Conservation (phyloP, 2,888 invertebrate genomes). For the Anticlea derivata region DNA sequence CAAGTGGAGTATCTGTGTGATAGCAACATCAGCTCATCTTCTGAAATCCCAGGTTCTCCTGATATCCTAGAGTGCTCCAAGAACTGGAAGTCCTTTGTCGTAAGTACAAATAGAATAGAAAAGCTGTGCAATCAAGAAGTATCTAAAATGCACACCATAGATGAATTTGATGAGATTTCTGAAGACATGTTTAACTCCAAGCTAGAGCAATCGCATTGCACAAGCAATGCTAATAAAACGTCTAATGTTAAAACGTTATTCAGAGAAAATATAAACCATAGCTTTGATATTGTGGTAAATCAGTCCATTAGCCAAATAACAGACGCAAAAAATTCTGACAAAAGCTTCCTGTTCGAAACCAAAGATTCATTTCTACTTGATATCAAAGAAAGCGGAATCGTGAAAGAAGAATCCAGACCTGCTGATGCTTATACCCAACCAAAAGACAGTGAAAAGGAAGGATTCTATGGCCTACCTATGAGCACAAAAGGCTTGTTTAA, state of each 20-base stretch:
- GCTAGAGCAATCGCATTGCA: constrained; percentile 48
- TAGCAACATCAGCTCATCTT: constrained; percentile 49
- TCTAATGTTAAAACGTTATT: constrained; percentile 39
- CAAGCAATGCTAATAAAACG: constrained; percentile 36
- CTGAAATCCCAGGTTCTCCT: constrained; percentile 60
- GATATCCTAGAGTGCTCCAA: constrained; percentile 50
- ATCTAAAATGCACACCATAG: constrained; percentile 30
- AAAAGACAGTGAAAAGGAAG: constrained; percentile 32
- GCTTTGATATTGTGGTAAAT: constrained; percentile 80
- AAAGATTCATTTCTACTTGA: constrained; percentile 73
- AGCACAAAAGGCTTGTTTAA: constrained; percentile 88
- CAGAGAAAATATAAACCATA: constrained; percentile 55
- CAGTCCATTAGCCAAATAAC: constrained; percentile 76
- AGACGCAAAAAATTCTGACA: constrained; percentile 46
- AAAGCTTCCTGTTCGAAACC: constrained; percentile 61
- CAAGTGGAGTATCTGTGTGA: constrained; percentile 70
- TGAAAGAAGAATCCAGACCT: constrained; percentile 35
- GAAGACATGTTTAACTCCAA: constrained; percentile 67
- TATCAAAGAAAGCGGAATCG: constrained; percentile 59
- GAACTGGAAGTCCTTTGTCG: constrained; percentile 57
- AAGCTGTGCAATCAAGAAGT: constrained; percentile 30
- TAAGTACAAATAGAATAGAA: constrained; percentile 42
- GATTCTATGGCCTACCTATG: constrained; percentile 91
- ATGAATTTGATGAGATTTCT: constrained; percentile 55
- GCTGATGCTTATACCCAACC: constrained; percentile 7